Evolutionary conservation across 92 coral and sea anemone species (phyloP), one percentile per base, ranked within the genome.

Genomic region (Phenganax subtilis): DNA sequence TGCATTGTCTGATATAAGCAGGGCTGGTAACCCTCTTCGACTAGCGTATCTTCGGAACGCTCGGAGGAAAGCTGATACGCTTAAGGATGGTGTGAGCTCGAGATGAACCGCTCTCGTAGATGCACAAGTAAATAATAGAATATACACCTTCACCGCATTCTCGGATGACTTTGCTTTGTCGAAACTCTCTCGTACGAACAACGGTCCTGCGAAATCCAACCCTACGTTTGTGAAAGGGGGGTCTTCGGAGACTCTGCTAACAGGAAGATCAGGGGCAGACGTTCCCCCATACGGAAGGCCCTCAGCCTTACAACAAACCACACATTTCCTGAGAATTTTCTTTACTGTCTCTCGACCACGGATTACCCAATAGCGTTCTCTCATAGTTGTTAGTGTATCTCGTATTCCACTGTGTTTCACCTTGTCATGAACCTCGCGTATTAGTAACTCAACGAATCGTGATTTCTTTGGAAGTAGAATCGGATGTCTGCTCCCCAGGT

Each of bases 331-430:
- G 16, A 88, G 27, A 47, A 88, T 56, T 9, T 44, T 61, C 56
- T 72, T 61, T 47, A 56, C 73, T 58, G 87, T 27, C 80, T 75
- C 80, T 16, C 89, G 77, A 44, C 91, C 87, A 44, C 76, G 89
- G 25, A 86, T 31, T 52, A 86, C 57, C 89, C 89, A 86, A 67
- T 68, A 88, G 25, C 84, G 88, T 65, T 88, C 88, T 75, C 87
- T 55, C 29, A 86, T 51, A 29, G 56, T 70, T 12, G 89, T 86
- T 1, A 88, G 87, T n/a, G 91, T 88, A 68, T 69, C 84, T 31
- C 71, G 78, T 27, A 88, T 71, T 56, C 88, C 87, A 77, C 80
- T 37, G 62, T 88, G 89, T 57, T 81, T 86, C 47, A 86, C 72
- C 58, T 61, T 44, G 51, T 82, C 82, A 77, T 88, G 91, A 54